phyloP scores from a whole-genome alignment of 2,888 invertebrate species.

The Lithosia quadra region DNA sequence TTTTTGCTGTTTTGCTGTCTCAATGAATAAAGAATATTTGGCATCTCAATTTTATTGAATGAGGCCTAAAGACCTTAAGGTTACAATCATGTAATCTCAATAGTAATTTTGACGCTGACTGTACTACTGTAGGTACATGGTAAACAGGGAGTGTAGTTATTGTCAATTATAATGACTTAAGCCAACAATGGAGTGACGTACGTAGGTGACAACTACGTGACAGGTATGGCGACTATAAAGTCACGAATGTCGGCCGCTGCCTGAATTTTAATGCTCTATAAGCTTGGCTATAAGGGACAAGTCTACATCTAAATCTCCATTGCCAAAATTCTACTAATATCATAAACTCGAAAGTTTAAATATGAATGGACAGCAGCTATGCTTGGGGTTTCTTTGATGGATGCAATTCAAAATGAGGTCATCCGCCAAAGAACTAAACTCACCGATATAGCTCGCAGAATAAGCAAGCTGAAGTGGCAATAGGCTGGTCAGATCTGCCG shows the following conservation, averaged over 20 bases:
- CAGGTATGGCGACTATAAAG: constrained; percentile 34
- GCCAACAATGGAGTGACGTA: constrained; percentile 47
- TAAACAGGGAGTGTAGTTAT: neutral
- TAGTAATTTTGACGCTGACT: neutral
- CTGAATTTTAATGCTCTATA: constrained; percentile 34
- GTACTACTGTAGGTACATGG: no score
- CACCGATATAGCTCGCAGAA: no score
- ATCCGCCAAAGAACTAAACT: no score
- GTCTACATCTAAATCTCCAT: neutral
- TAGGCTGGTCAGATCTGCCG: no score
- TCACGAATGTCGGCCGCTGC: constrained; percentile 21
- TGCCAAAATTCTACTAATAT: neutral
- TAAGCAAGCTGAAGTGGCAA: no score
- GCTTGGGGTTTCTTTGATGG: no score
- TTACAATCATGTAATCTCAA: neutral
- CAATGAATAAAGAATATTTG: neutral
- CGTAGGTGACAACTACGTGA: constrained; percentile 27
- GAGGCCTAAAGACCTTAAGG: neutral
- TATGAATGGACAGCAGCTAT: no score
- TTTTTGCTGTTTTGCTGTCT: neutral
- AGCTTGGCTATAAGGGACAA: neutral
- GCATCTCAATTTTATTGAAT: neutral
- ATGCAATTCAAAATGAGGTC: no score
- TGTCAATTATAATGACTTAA: constrained; percentile 30
- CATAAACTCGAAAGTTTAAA: no score